Base-by-base conservation (phyloP, 2,113 vertebrate species). In the Poeciliopsis retropinna region DNA sequence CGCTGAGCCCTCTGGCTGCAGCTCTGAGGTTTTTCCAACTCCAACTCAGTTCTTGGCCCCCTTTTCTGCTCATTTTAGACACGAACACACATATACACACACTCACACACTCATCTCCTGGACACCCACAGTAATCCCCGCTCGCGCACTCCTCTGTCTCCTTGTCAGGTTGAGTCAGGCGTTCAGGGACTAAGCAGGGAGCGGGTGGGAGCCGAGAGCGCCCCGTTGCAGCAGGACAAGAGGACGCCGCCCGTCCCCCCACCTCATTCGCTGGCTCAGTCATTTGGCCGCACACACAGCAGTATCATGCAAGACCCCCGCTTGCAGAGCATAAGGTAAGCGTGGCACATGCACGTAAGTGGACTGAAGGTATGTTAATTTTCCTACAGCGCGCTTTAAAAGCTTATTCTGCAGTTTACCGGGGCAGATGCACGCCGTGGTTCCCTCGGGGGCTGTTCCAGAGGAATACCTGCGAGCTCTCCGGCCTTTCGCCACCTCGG, bases 381-480 rank as follows among this genome's bases (percentile, higher is more conserved):
- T 64, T 28, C 22, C 8, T 37, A 5, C 47, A 19, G 19, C 37
- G 22, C 14, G 13, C 22, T 15, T 25, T n/a, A 51, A 30, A 30
- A 63, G 17, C 19, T 17, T 3, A 65, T 32, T 85, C 67, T 57
- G 62, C 87, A 97, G 96, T 90, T 91, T 97, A 39, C 96, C 97
- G 4, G 94, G 97, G n/a, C 97, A 97, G 0, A 95, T 98, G 41
- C 97, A 97, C 87, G 95, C 97, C 0, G 95, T 95, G 85, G 95
- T 97, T 30, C 95, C 96, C n/a, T 94, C 96, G 0, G 97, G 95
- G 22, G 91, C 94, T 0, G 91, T 97, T 81, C 95, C 96, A 0
- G 97, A 98, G 85, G 97, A 98, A 76, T 98, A 97, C 86, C 90
- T 98, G 79, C 93, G 97, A 62, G 96, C 96, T 41, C 97, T 98